phyloP scores from a whole-genome alignment of 2,113 vertebrate genomes.

The Puntigrus tetrazona region DNA sequence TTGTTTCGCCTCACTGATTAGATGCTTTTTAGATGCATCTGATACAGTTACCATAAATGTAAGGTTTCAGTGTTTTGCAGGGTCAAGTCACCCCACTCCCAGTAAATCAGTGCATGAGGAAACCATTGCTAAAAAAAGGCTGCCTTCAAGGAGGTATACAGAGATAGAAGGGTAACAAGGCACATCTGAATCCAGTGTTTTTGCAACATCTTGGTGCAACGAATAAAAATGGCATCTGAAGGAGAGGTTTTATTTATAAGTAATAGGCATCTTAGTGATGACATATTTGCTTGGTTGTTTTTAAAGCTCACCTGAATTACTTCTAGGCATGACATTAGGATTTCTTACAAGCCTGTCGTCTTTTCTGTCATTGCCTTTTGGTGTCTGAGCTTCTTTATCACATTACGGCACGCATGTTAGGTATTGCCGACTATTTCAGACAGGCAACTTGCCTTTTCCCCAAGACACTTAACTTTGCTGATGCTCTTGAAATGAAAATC shows the following conservation, averaged over 20 bases:
- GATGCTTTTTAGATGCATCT: not conserved
- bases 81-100: not conserved
- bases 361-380: not conserved
- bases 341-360: not conserved
- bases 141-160: not conserved
- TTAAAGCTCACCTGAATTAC: not conserved
- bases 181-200: not conserved
- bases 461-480: slow-evolving; percentile 42
- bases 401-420: not conserved
- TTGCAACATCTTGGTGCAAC: not conserved
- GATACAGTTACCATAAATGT: slow-evolving; percentile 11
- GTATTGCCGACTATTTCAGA: slow-evolving; percentile 14
- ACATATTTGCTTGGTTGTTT: not conserved
- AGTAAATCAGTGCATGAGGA: not conserved
- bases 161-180: not conserved
- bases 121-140: not conserved
- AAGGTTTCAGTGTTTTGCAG: not conserved
- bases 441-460: slow-evolving; percentile 22
- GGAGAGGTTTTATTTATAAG: not conserved
- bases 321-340: not conserved
- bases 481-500: slow-evolving; percentile 51
- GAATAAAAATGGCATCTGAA: not conserved
- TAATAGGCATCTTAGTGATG: not conserved
- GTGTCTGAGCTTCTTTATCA: not conserved
- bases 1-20: not conserved